Percentiles rank a stretch among this genome's conserved stretches.
Conservation (phyloP, 1,140 invertebrate genomes). For the Leptinotarsa lineolata region DNA sequence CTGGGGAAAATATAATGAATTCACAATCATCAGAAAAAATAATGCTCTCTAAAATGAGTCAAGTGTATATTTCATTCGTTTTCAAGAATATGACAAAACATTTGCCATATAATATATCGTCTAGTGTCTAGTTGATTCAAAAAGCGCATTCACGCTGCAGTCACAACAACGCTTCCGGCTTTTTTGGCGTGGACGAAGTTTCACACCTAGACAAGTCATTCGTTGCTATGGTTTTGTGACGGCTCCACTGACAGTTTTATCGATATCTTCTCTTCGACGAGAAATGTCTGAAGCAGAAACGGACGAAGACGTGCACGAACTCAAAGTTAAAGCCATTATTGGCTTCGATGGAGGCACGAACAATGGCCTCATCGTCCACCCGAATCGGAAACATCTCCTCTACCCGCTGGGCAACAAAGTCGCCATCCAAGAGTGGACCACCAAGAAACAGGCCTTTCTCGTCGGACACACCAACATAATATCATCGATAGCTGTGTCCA, state of each 20-base stretch:
- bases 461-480: constrained; percentile 84
- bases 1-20: too few relatives aligned
- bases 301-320: constrained; percentile 59
- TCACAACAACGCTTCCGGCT: too few relatives aligned
- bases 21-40: too few relatives aligned
- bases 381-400: constrained; percentile 74
- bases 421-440: constrained; percentile 74
- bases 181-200: too few relatives aligned
- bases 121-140: too few relatives aligned
- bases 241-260: background rate
- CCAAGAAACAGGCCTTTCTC: constrained; percentile 76
- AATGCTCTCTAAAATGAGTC: too few relatives aligned
- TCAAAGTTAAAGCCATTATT: constrained; percentile 69
- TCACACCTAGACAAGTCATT: too few relatives aligned
- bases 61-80: too few relatives aligned
- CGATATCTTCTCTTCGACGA: background rate
- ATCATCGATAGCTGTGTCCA: constrained; percentile 78
- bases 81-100: too few relatives aligned
- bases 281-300: constrained; percentile 24
- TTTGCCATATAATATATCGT: too few relatives aligned
- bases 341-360: constrained; percentile 65
- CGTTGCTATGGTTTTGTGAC: too few relatives aligned
- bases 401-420: constrained; percentile 82
- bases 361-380: constrained; percentile 76
- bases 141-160: too few relatives aligned